Conservation (phyloP, 2,888 invertebrate species). For the Drosophila borealis region DNA sequence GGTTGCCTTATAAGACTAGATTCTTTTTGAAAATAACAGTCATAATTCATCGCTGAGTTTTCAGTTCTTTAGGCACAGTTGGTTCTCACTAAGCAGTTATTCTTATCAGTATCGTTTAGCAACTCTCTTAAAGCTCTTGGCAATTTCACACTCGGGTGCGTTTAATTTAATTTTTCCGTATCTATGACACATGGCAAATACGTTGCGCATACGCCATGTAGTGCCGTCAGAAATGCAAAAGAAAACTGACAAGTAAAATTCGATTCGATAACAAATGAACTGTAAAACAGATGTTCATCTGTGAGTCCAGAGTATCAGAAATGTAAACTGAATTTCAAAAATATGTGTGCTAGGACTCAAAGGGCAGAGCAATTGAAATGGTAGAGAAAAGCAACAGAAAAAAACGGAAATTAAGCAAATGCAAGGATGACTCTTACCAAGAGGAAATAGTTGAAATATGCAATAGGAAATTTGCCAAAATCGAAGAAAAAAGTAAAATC, state of each 20-base stretch:
- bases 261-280: slow-evolving; percentile 74
- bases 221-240: slow-evolving; percentile 29
- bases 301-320: slow-evolving; percentile 17
- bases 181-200: slow-evolving; percentile 66
- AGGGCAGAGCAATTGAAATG: slow-evolving; percentile 36
- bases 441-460: slow-evolving; percentile 67
- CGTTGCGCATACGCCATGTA: slow-evolving; percentile 65
- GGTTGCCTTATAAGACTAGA: not conserved
- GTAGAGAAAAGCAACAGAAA: slow-evolving; percentile 30
- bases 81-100: not conserved
- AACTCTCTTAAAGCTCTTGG: slow-evolving; percentile 38
- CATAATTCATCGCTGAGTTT: slow-evolving; percentile 28
- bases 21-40: not conserved
- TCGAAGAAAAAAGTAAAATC: slow-evolving; percentile 8
- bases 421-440: slow-evolving; percentile 50
- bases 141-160: slow-evolving; percentile 68
- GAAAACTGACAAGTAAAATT: slow-evolving; percentile 57
- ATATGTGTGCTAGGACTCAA: slow-evolving; percentile 19
- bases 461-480: slow-evolving; percentile 57
- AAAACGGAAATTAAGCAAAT: slow-evolving; percentile 74
- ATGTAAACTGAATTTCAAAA: slow-evolving; percentile 19
- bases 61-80: not conserved
- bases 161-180: slow-evolving; percentile 66
- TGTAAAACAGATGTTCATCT: slow-evolving; percentile 73
- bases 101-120: slow-evolving; percentile 22